These are phyloP conservation scores for Stomorhina lunata DNA, from an alignment of 2,888 invertebrate species.

Conservation along the genomic window DNA sequence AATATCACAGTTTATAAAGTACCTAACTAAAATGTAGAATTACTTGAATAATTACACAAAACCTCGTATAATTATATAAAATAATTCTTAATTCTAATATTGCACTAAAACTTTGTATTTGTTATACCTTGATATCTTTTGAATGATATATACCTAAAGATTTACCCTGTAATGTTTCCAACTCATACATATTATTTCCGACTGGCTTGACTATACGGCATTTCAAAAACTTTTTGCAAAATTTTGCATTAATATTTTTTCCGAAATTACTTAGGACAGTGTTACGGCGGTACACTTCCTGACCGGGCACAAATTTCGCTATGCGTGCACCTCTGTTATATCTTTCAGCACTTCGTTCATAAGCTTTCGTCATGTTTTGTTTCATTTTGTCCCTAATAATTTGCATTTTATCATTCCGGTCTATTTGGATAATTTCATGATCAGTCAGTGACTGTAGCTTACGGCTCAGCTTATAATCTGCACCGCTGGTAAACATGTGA, in stretches of 20 bases:
- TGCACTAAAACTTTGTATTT: background rate
- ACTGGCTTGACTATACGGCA: too few relatives aligned
- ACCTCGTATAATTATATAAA: background rate
- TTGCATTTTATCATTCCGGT: background rate
- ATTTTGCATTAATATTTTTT: slow-evolving; percentile 5
- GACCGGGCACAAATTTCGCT: background rate
- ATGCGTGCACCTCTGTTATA: background rate
- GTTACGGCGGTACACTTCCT: slow-evolving; percentile 19
- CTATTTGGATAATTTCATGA: background rate
- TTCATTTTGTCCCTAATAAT: background rate
- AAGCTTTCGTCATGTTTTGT: too few relatives aligned
- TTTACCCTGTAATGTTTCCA: too few relatives aligned
- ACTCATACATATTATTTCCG: too few relatives aligned
- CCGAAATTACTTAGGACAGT: slow-evolving; percentile 8
- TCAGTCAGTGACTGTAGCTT: background rate
- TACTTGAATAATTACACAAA: background rate
- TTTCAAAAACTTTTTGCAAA: too few relatives aligned
- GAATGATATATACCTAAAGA: background rate
- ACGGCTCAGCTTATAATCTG: background rate
- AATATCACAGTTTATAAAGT: too few relatives aligned
- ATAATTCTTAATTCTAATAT: too few relatives aligned
- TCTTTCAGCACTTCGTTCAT: too few relatives aligned
- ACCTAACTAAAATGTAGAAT: too few relatives aligned
- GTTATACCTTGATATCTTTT: background rate
- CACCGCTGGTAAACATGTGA: background rate